Percentiles rank a stretch among this genome's conserved stretches.
Conservation (phyloP, 2,797 vertebrate genomes). For the Kryptolebias ocellatus region DNA sequence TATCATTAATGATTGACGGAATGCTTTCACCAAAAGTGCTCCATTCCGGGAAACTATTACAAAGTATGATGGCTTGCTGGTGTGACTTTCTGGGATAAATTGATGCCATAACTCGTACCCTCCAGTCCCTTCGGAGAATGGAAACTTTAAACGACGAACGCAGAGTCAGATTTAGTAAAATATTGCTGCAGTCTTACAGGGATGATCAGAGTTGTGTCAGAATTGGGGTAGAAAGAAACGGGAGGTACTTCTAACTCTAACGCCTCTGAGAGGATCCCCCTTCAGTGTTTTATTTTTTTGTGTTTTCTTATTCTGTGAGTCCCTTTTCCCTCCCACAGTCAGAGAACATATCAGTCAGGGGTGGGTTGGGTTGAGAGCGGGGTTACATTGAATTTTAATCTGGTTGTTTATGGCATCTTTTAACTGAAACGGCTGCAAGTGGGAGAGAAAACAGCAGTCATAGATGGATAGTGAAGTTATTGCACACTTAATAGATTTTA, state of each 20-base stretch:
- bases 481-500: too few species aligned
- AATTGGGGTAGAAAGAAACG: background rate
- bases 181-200: background rate
- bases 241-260: background rate
- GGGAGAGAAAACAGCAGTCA: background rate
- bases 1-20: slow-evolving; percentile 5
- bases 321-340: background rate
- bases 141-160: background rate
- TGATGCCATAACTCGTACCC: background rate
- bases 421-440: background rate
- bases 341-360: background rate
- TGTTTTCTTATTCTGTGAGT: background rate
- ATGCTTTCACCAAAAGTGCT: background rate
- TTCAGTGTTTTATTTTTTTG: background rate
- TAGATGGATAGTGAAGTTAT: background rate
- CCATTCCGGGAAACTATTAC: background rate
- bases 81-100: slow-evolving; percentile 15
- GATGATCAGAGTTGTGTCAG: background rate
- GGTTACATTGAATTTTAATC: background rate
- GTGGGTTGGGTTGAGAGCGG: too few species aligned
- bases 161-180: background rate
- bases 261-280: background rate
- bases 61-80: background rate
- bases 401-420: background rate
- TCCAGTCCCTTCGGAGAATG: slow-evolving; percentile 5